These are phyloP conservation scores for Anas platyrhynchos DNA, from an alignment of 2,113 vertebrate species.

Conservation along the genomic window DNA sequence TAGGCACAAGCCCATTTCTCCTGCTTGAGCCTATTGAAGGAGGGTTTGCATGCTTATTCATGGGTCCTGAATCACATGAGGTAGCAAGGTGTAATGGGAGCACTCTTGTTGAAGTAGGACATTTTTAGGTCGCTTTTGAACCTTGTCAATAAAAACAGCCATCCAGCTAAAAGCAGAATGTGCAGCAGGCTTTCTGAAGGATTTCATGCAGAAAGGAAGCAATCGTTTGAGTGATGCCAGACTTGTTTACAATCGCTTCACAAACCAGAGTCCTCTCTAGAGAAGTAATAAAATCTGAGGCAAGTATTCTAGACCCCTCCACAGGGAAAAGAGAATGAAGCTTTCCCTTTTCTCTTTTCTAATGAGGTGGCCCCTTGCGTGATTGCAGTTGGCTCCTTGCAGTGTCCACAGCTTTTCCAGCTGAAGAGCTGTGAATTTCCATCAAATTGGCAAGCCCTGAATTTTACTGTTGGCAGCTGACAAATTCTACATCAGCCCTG, in stretches of 20 bases:
- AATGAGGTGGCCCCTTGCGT: background rate
- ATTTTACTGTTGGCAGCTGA: conserved; percentile 16
- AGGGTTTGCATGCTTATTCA: background rate
- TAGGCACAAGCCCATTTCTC: background rate
- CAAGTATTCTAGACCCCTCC: background rate
- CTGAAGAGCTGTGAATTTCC: conserved; percentile 1
- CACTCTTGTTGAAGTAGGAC: background rate
- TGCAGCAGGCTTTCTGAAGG: background rate
- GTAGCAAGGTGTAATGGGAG: background rate
- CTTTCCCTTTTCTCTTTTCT: background rate
- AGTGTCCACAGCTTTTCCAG: conserved; percentile 16
- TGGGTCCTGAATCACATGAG: background rate
- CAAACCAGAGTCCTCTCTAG: background rate
- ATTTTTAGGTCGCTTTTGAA: background rate
- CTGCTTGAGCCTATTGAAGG: background rate
- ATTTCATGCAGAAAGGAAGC: background rate
- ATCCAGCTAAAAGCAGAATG: background rate
- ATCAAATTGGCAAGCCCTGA: background rate
- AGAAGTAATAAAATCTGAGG: background rate
- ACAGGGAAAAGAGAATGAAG: background rate
- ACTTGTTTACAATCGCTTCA: background rate
- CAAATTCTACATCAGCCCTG: background rate
- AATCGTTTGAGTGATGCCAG: background rate
- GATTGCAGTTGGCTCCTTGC: background rate
- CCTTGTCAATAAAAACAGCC: background rate